These are phyloP conservation scores for Clivina fossor DNA, from an alignment of 2,888 invertebrate species.

Conservation along the genomic window DNA sequence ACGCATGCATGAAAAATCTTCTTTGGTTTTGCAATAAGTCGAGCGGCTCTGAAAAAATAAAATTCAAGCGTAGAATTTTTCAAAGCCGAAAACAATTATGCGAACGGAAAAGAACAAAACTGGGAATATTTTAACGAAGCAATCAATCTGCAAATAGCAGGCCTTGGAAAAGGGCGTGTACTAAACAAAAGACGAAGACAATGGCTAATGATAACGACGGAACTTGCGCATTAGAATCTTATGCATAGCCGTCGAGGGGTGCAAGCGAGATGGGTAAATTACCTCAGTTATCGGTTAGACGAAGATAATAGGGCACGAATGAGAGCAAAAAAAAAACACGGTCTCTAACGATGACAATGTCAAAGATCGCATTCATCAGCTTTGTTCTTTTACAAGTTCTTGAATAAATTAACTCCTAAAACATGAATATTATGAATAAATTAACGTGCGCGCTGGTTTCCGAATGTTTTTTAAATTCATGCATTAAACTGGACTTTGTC, in stretches of 20 bases:
- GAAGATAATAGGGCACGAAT: not conserved
- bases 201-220: slow-evolving; percentile 31
- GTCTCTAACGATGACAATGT: not conserved
- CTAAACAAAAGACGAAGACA: slow-evolving; percentile 32
- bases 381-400: slow-evolving; percentile 11
- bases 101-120: too few relatives aligned
- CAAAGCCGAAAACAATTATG: too few relatives aligned
- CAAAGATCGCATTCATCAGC: slow-evolving; percentile 10
- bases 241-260: slow-evolving; percentile 7
- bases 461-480: slow-evolving; percentile 15
- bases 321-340: not conserved
- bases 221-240: slow-evolving; percentile 31
- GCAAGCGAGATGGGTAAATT: slow-evolving; percentile 3
- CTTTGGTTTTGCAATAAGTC: too few relatives aligned
- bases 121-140: slow-evolving; percentile 27
- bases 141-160: slow-evolving; percentile 23
- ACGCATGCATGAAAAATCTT: too few relatives aligned
- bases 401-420: slow-evolving; percentile 27
- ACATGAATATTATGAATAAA: slow-evolving; percentile 33
- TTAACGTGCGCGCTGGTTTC: slow-evolving; percentile 18
- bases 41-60: too few relatives aligned
- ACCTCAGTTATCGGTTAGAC: too few relatives aligned
- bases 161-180: slow-evolving; percentile 27
- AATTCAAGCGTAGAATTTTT: too few relatives aligned
- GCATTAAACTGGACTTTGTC: slow-evolving; percentile 17